A percentile compares a stretch with the other conserved stretches of the same genome.
phyloP scores from a whole-genome alignment of 2,113 vertebrate genomes.

The Piprites chloris region DNA sequence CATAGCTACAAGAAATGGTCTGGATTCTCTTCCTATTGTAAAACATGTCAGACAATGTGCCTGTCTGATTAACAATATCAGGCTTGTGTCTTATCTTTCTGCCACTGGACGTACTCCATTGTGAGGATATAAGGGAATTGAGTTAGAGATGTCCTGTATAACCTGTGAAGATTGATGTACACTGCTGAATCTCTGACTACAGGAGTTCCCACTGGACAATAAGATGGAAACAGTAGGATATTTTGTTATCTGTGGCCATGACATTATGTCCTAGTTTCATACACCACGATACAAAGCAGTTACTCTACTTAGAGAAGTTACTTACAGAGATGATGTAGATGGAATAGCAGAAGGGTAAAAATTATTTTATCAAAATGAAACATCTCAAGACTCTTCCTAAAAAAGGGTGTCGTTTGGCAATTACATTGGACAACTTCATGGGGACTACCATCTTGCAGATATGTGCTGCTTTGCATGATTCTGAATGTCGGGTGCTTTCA shows the following conservation, averaged over 20 bases:
- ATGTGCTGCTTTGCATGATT: background rate
- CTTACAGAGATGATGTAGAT: background rate
- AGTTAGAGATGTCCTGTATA: slow-evolving; percentile 14
- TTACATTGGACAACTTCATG: background rate
- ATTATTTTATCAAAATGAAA: background rate
- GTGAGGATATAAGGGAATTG: background rate
- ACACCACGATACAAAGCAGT: background rate
- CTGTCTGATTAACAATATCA: background rate
- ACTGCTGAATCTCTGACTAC: background rate
- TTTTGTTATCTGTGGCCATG: slow-evolving; percentile 1
- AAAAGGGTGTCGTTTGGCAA: background rate
- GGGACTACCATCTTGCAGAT: background rate
- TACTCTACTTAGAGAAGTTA: slow-evolving; percentile 39
- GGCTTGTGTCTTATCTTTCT: background rate
- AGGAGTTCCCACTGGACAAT: background rate
- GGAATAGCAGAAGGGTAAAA: background rate
- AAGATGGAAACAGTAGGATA: background rate
- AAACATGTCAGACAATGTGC: background rate
- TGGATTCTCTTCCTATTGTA: background rate
- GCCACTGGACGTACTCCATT: background rate
- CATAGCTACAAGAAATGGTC: background rate
- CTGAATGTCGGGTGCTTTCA: background rate
- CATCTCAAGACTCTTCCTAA: background rate
- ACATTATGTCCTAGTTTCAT: slow-evolving; percentile 31
- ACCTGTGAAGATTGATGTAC: slow-evolving; percentile 50